These are phyloP conservation scores for Eretmochelys imbricata DNA, from an alignment of 2,113 vertebrate species.

Conservation along the genomic window DNA sequence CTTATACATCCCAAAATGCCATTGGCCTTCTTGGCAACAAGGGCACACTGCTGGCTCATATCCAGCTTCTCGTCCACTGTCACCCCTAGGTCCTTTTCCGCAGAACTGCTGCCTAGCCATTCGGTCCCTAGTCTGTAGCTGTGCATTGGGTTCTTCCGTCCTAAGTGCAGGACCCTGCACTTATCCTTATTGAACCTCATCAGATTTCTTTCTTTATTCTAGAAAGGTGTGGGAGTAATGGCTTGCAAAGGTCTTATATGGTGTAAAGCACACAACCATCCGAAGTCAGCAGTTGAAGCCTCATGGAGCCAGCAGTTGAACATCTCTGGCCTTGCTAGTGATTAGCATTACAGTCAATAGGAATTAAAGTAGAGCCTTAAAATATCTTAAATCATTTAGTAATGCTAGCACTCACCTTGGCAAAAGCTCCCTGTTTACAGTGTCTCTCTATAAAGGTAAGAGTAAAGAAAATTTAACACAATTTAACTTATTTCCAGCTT, in stretches of 20 bases:
- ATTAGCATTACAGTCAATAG: slow-evolving; percentile 32
- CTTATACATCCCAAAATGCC: too few relatives aligned
- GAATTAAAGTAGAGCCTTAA: slow-evolving; percentile 49
- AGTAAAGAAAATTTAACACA: not conserved
- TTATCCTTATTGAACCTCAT: too few relatives aligned
- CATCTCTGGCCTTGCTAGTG: not conserved
- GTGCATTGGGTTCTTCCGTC: too few relatives aligned
- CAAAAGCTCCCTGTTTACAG: slow-evolving; percentile 6
- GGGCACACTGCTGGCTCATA: too few relatives aligned
- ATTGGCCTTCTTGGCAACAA: too few relatives aligned
- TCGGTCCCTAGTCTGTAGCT: too few relatives aligned
- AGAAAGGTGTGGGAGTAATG: not conserved
- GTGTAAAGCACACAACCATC: not conserved
- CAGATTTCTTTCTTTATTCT: not conserved
- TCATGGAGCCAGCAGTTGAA: not conserved
- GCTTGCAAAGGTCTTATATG: not conserved
- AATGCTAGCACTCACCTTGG: slow-evolving; percentile 43
- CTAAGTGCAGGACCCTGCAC: too few relatives aligned
- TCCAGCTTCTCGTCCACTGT: too few relatives aligned
- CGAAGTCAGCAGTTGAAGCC: not conserved
- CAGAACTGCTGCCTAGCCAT: too few relatives aligned
- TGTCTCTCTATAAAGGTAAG: slow-evolving; percentile 35
- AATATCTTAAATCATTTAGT: slow-evolving; percentile 43
- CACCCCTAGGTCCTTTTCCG: too few relatives aligned
- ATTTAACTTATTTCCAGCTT: not conserved